These are phyloP conservation scores for Bombus ignitus DNA, from an alignment of 1,140 invertebrate species.

Conservation along the genomic window DNA sequence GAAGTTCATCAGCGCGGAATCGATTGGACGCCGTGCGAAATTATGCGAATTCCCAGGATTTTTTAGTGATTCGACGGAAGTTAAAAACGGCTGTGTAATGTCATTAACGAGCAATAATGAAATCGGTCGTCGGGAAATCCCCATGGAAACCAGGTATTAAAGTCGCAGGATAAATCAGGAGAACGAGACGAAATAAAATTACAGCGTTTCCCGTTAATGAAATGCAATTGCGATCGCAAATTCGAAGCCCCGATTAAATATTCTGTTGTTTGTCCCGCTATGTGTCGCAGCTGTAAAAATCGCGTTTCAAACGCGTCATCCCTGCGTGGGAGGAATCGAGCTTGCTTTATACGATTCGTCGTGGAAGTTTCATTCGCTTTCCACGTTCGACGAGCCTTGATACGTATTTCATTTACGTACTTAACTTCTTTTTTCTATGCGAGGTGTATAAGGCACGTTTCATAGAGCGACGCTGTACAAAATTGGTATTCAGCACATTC, in stretches of 20 bases:
- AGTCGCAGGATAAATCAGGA: constrained; percentile 22
- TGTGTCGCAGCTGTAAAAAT: neutral
- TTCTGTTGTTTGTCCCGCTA: neutral
- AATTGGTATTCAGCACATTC: constrained; percentile 16
- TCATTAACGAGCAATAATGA: constrained; percentile 27
- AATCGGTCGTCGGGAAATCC: constrained; percentile 7
- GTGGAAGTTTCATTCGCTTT: neutral
- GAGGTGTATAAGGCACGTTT: neutral
- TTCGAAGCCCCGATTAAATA: constrained; percentile 25
- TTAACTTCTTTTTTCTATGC: neutral
- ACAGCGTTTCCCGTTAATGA: constrained; percentile 19
- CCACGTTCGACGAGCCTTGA: neutral
- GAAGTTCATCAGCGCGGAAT: constrained; percentile 9
- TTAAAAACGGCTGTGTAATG: constrained; percentile 26
- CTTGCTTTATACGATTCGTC: neutral
- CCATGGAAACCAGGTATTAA: constrained; percentile 18
- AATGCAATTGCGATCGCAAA: constrained; percentile 5
- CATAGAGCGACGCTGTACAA: neutral
- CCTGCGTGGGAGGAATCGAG: neutral
- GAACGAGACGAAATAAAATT: constrained; percentile 32
- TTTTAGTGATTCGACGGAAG: neutral
- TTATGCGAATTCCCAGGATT: constrained; percentile 9
- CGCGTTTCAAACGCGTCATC: neutral
- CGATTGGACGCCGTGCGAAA: neutral
- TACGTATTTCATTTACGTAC: neutral